phyloP scores from a whole-genome alignment of 2,113 vertebrate genomes.

The Riparia riparia region DNA sequence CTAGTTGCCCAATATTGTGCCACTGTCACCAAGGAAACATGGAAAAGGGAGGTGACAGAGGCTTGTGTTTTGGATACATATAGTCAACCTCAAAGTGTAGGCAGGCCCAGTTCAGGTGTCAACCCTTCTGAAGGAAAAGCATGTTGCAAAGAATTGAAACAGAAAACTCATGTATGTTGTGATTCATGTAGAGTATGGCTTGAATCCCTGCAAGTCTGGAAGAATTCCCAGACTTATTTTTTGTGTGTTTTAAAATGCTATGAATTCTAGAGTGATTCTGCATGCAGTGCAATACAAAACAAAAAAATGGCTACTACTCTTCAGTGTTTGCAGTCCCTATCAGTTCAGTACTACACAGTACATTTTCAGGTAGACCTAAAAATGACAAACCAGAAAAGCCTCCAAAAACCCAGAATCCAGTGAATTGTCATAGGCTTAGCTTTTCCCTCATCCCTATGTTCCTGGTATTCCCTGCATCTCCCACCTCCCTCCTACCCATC shows the following conservation, averaged over 20 bases:
- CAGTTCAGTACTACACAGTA: neutral
- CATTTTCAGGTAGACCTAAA: neutral
- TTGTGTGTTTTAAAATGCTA: neutral
- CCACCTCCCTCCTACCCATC: no score
- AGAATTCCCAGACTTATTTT: neutral
- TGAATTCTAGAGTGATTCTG: neutral
- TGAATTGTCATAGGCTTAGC: neutral
- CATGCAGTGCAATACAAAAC: neutral
- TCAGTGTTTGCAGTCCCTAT: neutral
- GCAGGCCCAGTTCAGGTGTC: neutral
- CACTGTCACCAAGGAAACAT: slow-evolving; percentile 42
- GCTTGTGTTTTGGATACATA: neutral
- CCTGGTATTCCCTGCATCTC: neutral
- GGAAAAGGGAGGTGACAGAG: neutral
- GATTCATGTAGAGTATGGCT: neutral
- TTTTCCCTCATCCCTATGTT: neutral
- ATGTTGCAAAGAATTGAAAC: neutral
- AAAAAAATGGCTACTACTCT: neutral
- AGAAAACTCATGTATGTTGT: neutral
- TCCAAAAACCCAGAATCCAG: neutral
- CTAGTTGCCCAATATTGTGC: neutral
- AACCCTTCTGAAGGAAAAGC: neutral
- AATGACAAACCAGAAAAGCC: neutral
- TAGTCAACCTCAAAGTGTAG: neutral
- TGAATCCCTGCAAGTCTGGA: neutral